Evolutionary conservation across 2,797 vertebrate genomes (phyloP).

Genomic region (Bryconaethiops microstoma): DNA sequence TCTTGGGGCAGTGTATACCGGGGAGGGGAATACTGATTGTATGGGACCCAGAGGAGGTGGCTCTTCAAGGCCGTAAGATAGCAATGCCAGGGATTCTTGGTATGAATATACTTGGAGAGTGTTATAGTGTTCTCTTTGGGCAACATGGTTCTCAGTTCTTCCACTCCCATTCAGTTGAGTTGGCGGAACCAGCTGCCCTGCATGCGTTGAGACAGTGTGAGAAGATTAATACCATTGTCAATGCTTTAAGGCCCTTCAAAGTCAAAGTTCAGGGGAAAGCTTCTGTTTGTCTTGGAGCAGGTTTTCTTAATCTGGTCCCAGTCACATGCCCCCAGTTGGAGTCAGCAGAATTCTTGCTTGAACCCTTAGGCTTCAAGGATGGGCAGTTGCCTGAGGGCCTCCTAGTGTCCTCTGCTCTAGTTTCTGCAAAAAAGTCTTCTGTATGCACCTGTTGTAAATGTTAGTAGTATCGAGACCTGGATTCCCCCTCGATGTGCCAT

Average conservation of each 20-base stretch:
- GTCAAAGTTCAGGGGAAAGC: background rate
- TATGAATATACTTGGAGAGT: conserved; percentile 21
- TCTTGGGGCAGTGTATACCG: conserved; percentile 15
- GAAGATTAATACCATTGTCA: background rate
- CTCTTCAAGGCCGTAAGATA: background rate
- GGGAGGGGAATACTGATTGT: background rate
- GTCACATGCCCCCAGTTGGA: conserved; percentile 25
- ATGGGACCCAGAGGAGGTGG: background rate
- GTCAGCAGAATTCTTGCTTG: conserved; percentile 23
- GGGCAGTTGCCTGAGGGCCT: conserved; percentile 13
- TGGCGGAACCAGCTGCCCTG: background rate
- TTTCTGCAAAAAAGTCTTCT: background rate
- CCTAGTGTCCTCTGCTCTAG: conserved; percentile 11
- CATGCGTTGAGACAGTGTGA: background rate
- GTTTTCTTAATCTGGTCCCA: background rate
- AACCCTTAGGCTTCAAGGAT: conserved; percentile 14
- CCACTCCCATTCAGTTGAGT: background rate
- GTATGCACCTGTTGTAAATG: conserved; percentile 7
- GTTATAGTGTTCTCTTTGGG: conserved; percentile 15
- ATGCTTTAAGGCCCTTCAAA: background rate
- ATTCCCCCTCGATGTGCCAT: background rate
- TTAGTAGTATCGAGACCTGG: conserved; percentile 7
- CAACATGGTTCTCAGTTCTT: background rate
- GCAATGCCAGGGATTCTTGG: background rate
- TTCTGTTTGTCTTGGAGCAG: background rate